phyloP scores from a whole-genome alignment of 2,797 vertebrate genomes.

The Salmo trutta region DNA sequence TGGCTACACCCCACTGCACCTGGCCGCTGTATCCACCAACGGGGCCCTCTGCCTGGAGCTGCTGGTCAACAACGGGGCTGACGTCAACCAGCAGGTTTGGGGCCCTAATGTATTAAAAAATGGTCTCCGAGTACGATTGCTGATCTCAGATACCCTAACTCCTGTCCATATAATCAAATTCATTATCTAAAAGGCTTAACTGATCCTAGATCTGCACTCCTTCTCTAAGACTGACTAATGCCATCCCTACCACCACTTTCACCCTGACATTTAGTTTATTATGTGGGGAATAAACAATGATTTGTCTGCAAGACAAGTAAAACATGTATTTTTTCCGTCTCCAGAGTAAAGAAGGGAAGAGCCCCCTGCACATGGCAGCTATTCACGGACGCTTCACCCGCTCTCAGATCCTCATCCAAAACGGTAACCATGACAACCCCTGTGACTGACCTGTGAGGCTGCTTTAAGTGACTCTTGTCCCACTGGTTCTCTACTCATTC shows the following conservation, averaged over 20 bases:
- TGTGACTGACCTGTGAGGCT: neutral
- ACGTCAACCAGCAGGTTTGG: constrained; percentile 93
- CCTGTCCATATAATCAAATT: neutral
- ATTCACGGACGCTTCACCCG: constrained; percentile 95
- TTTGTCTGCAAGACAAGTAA: neutral
- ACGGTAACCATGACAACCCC: constrained; percentile 74
- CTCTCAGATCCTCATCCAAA: constrained; percentile 97
- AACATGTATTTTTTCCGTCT: neutral
- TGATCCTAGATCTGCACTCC: neutral
- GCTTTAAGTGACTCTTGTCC: neutral
- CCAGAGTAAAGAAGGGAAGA: constrained; percentile 96
- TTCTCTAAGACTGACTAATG: neutral
- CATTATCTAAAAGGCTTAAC: neutral
- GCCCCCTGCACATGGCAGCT: constrained; percentile 96
- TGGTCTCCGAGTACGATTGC: neutral
- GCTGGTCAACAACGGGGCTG: constrained; percentile 94
- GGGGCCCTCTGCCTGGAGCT: constrained; percentile 96
- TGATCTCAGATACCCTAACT: neutral
- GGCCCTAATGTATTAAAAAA: neutral
- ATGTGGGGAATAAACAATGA: neutral
- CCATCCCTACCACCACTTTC: neutral
- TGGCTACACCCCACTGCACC: constrained; percentile 93
- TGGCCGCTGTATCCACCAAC: constrained; percentile 94
- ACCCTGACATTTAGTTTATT: neutral
- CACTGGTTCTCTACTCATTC: neutral